phyloP scores from a whole-genome alignment of 2,113 vertebrate species.

The Triplophysa dalaica region DNA sequence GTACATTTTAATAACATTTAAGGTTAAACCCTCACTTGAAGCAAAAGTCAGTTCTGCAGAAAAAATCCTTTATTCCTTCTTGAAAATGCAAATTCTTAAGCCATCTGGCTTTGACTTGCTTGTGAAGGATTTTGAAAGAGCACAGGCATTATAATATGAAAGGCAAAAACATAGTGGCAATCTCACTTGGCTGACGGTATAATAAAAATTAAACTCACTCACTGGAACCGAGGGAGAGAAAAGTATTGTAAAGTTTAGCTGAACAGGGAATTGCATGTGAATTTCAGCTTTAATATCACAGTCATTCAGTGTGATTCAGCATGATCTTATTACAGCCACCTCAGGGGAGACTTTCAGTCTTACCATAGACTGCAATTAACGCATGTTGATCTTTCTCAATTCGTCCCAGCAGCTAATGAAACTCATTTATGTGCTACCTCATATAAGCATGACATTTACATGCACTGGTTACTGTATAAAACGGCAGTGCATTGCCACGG shows the following conservation, averaged over 20 bases:
- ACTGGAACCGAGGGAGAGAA: neutral
- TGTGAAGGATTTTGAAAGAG: neutral
- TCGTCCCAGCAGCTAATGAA: neutral
- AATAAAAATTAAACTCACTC: neutral
- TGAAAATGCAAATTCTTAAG: constrained; percentile 2
- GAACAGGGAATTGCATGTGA: neutral
- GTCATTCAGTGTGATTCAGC: neutral
- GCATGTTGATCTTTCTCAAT: neutral
- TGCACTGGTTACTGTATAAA: neutral
- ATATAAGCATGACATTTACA: neutral
- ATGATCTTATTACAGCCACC: neutral
- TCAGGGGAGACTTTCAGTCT: neutral
- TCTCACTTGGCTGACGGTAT: neutral
- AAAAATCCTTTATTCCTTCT: constrained; percentile 6
- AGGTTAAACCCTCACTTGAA: neutral
- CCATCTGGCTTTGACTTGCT: neutral
- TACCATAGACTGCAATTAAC: constrained; percentile 1
- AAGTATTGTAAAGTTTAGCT: neutral
- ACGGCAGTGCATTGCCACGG: neutral
- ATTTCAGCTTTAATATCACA: neutral
- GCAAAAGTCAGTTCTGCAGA: neutral
- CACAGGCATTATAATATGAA: neutral
- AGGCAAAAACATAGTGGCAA: neutral
- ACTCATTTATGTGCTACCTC: constrained; percentile 2
- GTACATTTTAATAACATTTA: neutral